Conservation (phyloP, 2,888 invertebrate species). For the Norana najaformis region DNA sequence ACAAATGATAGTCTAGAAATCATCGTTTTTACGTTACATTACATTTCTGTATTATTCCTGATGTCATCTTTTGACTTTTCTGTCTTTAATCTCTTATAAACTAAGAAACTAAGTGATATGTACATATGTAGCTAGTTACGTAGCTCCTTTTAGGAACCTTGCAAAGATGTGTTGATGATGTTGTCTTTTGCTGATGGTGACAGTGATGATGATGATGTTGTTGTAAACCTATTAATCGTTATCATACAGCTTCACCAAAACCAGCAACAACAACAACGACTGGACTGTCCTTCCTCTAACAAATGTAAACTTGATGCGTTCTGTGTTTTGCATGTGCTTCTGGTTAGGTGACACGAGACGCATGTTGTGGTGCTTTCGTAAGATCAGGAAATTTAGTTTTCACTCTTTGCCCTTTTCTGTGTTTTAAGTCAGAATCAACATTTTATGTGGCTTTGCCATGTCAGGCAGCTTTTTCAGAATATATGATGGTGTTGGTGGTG, state of each 20-base stretch:
- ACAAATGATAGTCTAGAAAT: not conserved
- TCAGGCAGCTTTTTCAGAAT: no score
- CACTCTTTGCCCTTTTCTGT: not conserved
- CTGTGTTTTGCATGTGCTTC: not conserved
- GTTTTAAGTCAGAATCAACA: no score
- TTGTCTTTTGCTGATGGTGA: not conserved
- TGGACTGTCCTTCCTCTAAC: not conserved
- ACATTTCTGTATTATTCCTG: not conserved
- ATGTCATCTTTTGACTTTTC: not conserved
- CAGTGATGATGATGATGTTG: conserved; percentile 16
- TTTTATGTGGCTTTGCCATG: no score
- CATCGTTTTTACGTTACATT: not conserved
- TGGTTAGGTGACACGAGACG: not conserved
- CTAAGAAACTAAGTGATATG: not conserved
- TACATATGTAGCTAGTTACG: not conserved
- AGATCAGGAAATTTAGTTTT: not conserved
- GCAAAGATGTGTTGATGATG: not conserved
- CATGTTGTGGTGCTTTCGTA: not conserved
- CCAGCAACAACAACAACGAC: not conserved
- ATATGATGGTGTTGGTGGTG: no score
- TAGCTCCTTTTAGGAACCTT: not conserved
- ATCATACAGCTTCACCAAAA: not conserved
- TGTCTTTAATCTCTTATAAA: not conserved
- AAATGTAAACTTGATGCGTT: not conserved
- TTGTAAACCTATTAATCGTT: not conserved